Base-by-base conservation (phyloP, 2,797 vertebrate species). In the Myotis vivesi region DNA sequence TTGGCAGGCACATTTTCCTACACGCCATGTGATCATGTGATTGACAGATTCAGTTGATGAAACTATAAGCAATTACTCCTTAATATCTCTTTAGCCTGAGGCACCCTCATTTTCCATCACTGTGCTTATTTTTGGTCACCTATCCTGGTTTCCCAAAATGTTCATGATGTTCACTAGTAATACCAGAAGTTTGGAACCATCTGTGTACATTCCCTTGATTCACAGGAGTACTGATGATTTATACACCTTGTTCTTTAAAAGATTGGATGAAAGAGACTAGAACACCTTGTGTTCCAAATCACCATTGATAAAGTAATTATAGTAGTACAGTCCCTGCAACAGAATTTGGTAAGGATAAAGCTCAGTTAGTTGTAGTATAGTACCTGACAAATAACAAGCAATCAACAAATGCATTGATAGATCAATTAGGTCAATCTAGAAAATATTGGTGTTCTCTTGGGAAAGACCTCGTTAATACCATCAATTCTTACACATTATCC, bases 1-100 rank as follows among this genome's bases (percentile, higher is more conserved):
- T 71, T 94, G 69, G 87, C 87, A 95, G 57, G 19, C 51, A 88
- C 38, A 85, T 71, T 95, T 80, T 92, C 64, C 25, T 87, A 12
- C 59, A 23, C 36, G 33, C 28, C 30, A 13, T 46, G 77, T 90
- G 94, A 96, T 10, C 33, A 16, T 51, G 69, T 85, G 92, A 97
- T 10, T 95, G 89, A 83, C 81, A 89, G 66, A 41, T 10, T 76
- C 66, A 33, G 73, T 28, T 91, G 71, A 71, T 87, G 44, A 28
- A 89, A 95, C 38, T 87, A 69, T 20, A 20, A 87, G n/a, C 36
- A 79, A 49, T 59, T 49, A 55, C 0, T 87, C 11, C 51, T 59
- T 89, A 94, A 41, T 5, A 91, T 89, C 33, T 87, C 36, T 73
- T 80, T 89, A 89, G 11, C 49, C 76, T 66, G 30, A 82, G 69